These are phyloP conservation scores for Melanocharis versteri DNA, from an alignment of 2,113 vertebrate genomes.

Conservation along the genomic window DNA sequence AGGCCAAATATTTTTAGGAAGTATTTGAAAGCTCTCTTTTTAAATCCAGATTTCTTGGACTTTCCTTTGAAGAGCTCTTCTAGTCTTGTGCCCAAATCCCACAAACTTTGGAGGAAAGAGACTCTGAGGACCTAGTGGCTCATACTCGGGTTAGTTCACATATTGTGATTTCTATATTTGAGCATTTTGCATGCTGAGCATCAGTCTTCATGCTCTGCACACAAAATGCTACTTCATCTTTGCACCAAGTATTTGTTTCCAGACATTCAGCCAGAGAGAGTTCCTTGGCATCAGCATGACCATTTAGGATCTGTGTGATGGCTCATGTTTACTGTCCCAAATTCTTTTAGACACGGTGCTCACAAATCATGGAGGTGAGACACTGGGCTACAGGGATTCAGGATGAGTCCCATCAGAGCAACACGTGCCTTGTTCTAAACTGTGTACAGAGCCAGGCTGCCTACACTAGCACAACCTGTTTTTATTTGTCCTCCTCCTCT, in stretches of 20 bases:
- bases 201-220: background rate
- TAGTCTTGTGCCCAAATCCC: background rate
- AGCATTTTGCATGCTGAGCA: background rate
- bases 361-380: background rate
- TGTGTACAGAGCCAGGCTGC: background rate
- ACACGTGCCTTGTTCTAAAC: rapidly evolving
- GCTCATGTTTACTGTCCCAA: background rate
- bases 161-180: background rate
- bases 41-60: background rate
- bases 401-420: background rate
- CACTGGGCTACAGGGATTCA: background rate
- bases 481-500: background rate
- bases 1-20: background rate
- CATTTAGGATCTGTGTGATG: too few species aligned
- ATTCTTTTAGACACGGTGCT: background rate
- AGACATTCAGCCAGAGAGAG: background rate
- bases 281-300: background rate
- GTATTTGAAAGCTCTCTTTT: background rate
- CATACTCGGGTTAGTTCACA: rapidly evolving
- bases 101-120: background rate
- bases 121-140: background rate
- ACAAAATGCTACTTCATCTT: background rate
- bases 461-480: background rate
- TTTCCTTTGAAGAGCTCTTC: background rate
- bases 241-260: background rate